Conservation (phyloP, 2,888 invertebrate species). For the Apomyelois bistriatella region DNA sequence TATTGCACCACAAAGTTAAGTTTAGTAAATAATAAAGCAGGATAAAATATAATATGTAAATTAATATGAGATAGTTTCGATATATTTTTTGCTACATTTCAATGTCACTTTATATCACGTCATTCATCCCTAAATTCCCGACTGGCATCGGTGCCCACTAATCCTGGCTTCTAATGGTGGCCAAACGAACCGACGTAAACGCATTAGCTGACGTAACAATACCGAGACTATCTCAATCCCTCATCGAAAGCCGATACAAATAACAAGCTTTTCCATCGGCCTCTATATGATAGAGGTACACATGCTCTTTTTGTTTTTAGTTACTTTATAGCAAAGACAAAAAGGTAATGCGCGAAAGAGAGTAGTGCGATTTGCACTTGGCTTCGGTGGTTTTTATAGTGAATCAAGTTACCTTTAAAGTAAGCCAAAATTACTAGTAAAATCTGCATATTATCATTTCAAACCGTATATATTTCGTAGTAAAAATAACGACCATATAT, state of each 20-base stretch:
- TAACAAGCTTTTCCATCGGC: constrained; percentile 16
- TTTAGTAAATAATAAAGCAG: no score
- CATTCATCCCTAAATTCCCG: not conserved
- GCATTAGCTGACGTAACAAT: constrained; percentile 53
- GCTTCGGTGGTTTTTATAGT: no score
- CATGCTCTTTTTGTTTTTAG: not conserved
- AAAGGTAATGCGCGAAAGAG: no score
- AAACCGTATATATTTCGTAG: no score
- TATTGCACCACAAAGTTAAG: no score
- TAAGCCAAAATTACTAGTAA: no score
- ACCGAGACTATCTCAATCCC: constrained; percentile 43
- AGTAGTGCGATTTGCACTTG: no score
- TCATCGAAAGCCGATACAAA: constrained; percentile 12
- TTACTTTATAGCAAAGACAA: not conserved
- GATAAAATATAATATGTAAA: not conserved
- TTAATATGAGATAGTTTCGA: not conserved
- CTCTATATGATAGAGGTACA: not conserved
- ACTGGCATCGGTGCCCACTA: not conserved
- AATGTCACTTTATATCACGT: constrained; percentile 2
- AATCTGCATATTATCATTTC: no score
- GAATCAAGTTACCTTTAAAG: no score
- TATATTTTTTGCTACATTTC: constrained; percentile 4
- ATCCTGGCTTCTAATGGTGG: constrained; percentile 44
- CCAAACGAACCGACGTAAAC: constrained; percentile 65
- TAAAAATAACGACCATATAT: no score